A percentile compares a stretch with the other conserved stretches of the same genome.
phyloP scores from a whole-genome alignment of 2,113 vertebrate genomes.

The Cephalopholis sonnerati region DNA sequence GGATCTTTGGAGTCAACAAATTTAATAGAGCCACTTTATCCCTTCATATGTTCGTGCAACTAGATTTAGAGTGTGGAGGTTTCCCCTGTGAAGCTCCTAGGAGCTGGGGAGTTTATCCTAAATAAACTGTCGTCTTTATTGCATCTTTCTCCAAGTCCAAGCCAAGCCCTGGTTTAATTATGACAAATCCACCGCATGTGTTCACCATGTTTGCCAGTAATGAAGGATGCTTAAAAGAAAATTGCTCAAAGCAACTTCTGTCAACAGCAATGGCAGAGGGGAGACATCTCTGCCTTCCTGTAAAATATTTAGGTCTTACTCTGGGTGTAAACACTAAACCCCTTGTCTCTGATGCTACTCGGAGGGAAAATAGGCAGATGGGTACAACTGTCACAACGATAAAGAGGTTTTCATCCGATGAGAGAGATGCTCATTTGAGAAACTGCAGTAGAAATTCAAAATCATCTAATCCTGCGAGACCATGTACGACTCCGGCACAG shows the following conservation, averaged over 20 bases:
- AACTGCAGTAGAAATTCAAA: slow-evolving; percentile 62
- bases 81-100: slow-evolving; percentile 67
- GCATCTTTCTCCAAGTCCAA: slow-evolving; percentile 74
- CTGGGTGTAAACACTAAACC: slow-evolving; percentile 53
- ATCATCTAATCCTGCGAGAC: slow-evolving; percentile 74
- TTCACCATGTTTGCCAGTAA: slow-evolving; percentile 76
- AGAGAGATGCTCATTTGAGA: slow-evolving; percentile 67
- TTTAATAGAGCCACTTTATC: slow-evolving; percentile 85
- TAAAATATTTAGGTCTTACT: slow-evolving; percentile 61
- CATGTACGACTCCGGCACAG: slow-evolving; percentile 63
- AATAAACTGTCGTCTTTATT: slow-evolving; percentile 83
- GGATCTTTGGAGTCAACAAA: slow-evolving; percentile 86
- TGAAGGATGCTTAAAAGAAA: slow-evolving; percentile 68
- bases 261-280: slow-evolving; percentile 67
- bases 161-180: slow-evolving; percentile 83
- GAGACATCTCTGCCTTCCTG: slow-evolving; percentile 51
- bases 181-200: slow-evolving; percentile 83
- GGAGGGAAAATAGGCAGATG: slow-evolving; percentile 44
- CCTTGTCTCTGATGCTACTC: slow-evolving; percentile 38
- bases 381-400: slow-evolving; percentile 54
- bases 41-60: slow-evolving; percentile 85
- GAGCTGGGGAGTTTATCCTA: slow-evolving; percentile 80
- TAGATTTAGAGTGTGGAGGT: slow-evolving; percentile 80
- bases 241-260: slow-evolving; percentile 69
- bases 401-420: slow-evolving; percentile 57